Evolutionary conservation across 92 coral and sea anemone species (phyloP).

Genomic region (Parazoanthus atlanticus): DNA sequence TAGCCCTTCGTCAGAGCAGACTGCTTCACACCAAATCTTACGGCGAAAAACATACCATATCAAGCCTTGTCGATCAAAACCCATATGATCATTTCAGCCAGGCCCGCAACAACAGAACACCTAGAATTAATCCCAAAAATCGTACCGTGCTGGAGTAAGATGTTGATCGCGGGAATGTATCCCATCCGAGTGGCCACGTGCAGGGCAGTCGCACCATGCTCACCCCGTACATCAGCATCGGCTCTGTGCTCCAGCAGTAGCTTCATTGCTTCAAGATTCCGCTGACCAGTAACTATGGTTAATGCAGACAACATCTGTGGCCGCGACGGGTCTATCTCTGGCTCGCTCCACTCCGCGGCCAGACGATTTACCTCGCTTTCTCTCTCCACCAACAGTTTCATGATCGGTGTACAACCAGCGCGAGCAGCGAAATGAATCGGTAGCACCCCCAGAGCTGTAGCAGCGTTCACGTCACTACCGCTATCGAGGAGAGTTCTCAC

Average conservation of each 20-base stretch:
- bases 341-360: conserved; percentile 16
- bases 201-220: conserved; percentile 4
- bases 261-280: conserved; percentile 30
- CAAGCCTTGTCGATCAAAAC: too few species aligned
- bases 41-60: too few species aligned
- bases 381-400: conserved; percentile 18
- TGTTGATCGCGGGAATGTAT: background rate
- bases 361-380: conserved; percentile 22
- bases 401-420: background rate
- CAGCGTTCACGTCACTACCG: conserved; percentile 14
- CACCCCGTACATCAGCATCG: background rate
- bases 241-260: conserved; percentile 30
- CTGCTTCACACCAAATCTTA: too few species aligned
- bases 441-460: conserved; percentile 8
- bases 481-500: conserved; percentile 23
- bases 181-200: conserved; percentile 19
- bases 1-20: too few species aligned
- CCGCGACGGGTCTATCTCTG: background rate
- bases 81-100: background rate
- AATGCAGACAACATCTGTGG: conserved; percentile 31
- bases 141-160: conserved; percentile 34
- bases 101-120: background rate
- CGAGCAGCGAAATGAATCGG: conserved; percentile 36
- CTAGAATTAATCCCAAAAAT: background rate
- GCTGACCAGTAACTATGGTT: conserved; percentile 31